phyloP scores from a whole-genome alignment of 1,140 invertebrate genomes.

The Chionoecetes opilio region DNA sequence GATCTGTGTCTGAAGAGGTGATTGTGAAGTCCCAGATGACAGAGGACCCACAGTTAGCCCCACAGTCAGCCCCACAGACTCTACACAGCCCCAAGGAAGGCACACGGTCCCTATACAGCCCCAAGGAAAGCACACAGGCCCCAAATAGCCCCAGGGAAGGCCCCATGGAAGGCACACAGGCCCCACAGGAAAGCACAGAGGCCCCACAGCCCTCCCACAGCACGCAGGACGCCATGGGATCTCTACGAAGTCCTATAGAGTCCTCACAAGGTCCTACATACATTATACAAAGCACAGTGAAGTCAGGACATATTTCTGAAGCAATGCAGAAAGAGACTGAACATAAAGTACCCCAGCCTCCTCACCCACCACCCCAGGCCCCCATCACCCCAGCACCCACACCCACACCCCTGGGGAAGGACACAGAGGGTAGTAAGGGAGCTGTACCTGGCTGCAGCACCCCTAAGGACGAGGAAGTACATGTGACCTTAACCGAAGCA shows the following conservation, averaged over 20 bases:
- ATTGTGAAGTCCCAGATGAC: slow-evolving; percentile 38
- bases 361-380: not conserved
- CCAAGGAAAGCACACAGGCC: not conserved
- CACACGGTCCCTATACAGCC: too few relatives aligned
- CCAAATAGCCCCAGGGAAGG: not conserved
- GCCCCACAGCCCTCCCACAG: not conserved
- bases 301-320: too few relatives aligned
- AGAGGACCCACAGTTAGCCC: too few relatives aligned
- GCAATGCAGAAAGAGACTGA: too few relatives aligned
- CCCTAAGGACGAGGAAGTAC: not conserved
- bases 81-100: not conserved
- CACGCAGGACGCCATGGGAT: not conserved
- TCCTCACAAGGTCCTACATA: not conserved
- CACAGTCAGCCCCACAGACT: too few relatives aligned
- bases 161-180: not conserved
- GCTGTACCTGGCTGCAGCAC: not conserved
- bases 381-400: not conserved
- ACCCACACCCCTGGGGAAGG: too few relatives aligned
- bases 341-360: too few relatives aligned
- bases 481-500: not conserved
- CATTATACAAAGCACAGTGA: too few relatives aligned
- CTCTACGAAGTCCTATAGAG: too few relatives aligned
- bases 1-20: slow-evolving; percentile 69
- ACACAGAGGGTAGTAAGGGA: too few relatives aligned
- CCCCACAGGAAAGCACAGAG: not conserved